phyloP scores from a whole-genome alignment of 1,140 invertebrate genomes.

The Catajapyx aquilonaris region DNA sequence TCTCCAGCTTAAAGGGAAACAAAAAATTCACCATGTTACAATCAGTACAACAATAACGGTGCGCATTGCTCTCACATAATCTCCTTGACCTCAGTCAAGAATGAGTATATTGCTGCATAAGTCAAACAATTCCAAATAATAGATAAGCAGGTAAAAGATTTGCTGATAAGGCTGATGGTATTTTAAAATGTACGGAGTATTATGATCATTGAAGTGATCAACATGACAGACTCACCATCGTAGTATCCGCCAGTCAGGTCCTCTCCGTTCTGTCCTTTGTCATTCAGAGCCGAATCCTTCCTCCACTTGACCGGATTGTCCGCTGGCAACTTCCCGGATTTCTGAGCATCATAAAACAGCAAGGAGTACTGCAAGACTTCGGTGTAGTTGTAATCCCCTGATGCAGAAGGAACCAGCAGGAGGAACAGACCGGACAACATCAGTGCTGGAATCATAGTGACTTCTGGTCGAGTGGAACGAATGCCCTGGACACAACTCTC shows the following conservation, averaged over 20 bases:
- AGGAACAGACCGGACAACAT: too few species aligned
- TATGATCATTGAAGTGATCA: neutral
- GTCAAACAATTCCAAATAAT: neutral
- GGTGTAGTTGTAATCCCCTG: constrained; percentile 7
- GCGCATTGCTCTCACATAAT: neutral
- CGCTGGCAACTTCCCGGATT: constrained; percentile 17
- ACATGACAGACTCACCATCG: constrained; percentile 14
- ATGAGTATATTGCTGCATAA: neutral
- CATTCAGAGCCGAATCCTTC: constrained; percentile 18
- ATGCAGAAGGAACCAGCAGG: neutral
- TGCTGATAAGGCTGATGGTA: neutral
- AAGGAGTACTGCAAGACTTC: constrained; percentile 17
- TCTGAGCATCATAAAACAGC: constrained; percentile 21
- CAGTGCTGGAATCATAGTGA: too few species aligned
- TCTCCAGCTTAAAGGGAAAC: constrained; percentile 19
- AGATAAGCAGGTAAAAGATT: neutral
- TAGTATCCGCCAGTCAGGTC: constrained; percentile 24
- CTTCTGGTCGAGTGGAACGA: too few species aligned
- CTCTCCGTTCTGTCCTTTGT: constrained; percentile 16
- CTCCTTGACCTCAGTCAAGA: neutral
- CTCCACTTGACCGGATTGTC: constrained; percentile 17
- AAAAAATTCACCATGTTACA: constrained; percentile 4
- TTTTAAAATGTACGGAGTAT: neutral
- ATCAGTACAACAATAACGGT: neutral
- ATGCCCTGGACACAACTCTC: too few species aligned